Evolutionary conservation across 2,888 invertebrate species (phyloP), one percentile per base, ranked within the genome.

Genomic region (Thelaira solivaga): DNA sequence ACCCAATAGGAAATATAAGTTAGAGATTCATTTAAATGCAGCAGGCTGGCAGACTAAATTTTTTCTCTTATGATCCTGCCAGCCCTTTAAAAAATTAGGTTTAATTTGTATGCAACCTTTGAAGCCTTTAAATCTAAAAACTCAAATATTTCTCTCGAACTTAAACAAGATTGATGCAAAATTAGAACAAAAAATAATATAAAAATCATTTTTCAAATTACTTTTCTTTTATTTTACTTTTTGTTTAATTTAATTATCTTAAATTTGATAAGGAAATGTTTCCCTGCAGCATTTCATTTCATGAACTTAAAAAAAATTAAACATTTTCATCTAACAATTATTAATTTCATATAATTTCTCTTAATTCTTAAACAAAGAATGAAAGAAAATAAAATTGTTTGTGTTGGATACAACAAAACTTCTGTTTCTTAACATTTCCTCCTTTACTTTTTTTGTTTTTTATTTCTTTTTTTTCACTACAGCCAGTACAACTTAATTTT

Each of bases 401-500:
- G 2, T 13, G 6, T 36, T 6, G 13, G 18, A 43, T n/a, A n/a
- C n/a, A n/a, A n/a, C n/a, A n/a, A 43, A 31, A 5, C 10, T 61
- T 43, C n/a, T 39, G 18, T 36, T 39, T 4, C 18, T 49, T n/a
- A 31, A 34, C 16, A 20, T 24, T 45, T 45, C 29, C 13, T 26
- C 20, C 4, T 20, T 10, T 18, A n/a, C 22, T 20, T 20, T 55
- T 34, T 16, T 10, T n/a, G 18, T 20, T 43, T 43, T 16, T 43
- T 43, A 18, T 4, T 10, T 43, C 18, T 39, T 53, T 18, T 45
- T 26, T 43, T 8, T 2, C 18, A 39, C 31, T 36, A 24, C 43
- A 20, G 39, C 55, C 22, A 34, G 49, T 39, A 75, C 78, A 80
- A 76, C 72, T 76, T 79, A 82, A 83, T 83, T 85, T 86, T 87